Conservation (phyloP, 2,888 invertebrate genomes). For the Nephrotoma appendiculata region DNA sequence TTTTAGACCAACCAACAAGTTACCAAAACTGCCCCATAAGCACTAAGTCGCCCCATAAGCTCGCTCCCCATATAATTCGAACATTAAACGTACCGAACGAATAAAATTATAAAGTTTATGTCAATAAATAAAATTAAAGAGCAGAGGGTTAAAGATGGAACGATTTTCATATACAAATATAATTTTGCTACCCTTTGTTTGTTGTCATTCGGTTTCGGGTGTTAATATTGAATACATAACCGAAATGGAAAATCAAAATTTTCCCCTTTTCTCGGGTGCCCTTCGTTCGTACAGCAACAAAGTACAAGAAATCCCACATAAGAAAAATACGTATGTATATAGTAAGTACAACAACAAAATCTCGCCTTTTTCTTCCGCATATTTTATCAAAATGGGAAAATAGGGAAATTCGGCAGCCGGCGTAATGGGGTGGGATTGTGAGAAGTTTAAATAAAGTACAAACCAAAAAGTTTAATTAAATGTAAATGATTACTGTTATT, state of each 20-base stretch:
- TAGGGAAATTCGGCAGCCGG: neutral
- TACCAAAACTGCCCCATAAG: no score
- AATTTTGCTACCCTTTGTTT: neutral
- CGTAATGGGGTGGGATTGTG: neutral
- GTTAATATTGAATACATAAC: neutral
- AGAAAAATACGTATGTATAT: neutral
- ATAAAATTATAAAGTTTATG: neutral
- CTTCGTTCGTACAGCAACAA: neutral
- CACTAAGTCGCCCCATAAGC: no score
- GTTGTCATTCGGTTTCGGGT: neutral
- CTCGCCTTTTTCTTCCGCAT: neutral
- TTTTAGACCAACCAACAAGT: no score
- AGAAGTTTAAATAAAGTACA: slow-evolving; percentile 1
- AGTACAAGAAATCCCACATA: neutral
- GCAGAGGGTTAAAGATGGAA: neutral
- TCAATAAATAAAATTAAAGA: neutral
- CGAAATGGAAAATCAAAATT: neutral
- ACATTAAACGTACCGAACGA: neutral
- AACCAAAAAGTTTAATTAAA: slow-evolving; percentile 12
- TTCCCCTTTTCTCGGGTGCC: neutral
- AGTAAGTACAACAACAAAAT: neutral
- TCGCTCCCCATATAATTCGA: neutral
- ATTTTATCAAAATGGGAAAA: neutral
- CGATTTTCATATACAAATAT: neutral
- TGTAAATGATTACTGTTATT: slow-evolving; percentile 11